A percentile compares a stretch with the other conserved stretches of the same genome.
These are phyloP conservation scores for Cylindroiulus punctatus DNA, from an alignment of 2,888 invertebrate species.

Conservation along the genomic window DNA sequence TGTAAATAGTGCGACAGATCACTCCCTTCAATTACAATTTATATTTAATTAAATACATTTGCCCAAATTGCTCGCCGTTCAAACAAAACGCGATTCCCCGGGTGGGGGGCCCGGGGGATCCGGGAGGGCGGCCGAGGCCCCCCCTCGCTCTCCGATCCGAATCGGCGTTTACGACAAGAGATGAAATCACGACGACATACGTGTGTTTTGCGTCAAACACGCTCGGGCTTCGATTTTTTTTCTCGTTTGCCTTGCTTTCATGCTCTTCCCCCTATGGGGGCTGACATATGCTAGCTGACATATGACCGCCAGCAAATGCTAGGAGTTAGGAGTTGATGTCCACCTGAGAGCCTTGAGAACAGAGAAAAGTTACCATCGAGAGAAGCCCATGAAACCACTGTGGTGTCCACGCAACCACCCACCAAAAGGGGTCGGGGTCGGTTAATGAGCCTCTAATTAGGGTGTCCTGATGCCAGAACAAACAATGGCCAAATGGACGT, in stretches of 20 bases:
- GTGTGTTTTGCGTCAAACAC: background rate
- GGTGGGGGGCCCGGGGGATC: background rate
- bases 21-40: conserved; percentile 60
- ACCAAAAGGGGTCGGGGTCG: background rate
- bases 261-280: too few relatives aligned
- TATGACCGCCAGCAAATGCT: too few relatives aligned
- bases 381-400: too few relatives aligned
- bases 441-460: conserved; percentile 52
- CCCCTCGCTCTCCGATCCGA: background rate
- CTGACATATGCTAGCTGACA: too few relatives aligned
- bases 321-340: too few relatives aligned
- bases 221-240: background rate
- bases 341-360: too few relatives aligned
- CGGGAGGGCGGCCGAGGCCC: background rate
- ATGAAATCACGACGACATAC: background rate
- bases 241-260: too few relatives aligned
- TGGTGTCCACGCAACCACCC: background rate
- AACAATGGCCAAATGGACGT: conserved; percentile 40
- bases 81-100: conserved; percentile 53
- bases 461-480: conserved; percentile 43
- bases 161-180: conserved; percentile 16
- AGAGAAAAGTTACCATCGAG: too few relatives aligned
- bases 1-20: conserved; percentile 50
- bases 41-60: conserved; percentile 57
- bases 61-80: conserved; percentile 48